Evolutionary conservation across 2,888 invertebrate species (phyloP).

Genomic region (Apamea anceps): DNA sequence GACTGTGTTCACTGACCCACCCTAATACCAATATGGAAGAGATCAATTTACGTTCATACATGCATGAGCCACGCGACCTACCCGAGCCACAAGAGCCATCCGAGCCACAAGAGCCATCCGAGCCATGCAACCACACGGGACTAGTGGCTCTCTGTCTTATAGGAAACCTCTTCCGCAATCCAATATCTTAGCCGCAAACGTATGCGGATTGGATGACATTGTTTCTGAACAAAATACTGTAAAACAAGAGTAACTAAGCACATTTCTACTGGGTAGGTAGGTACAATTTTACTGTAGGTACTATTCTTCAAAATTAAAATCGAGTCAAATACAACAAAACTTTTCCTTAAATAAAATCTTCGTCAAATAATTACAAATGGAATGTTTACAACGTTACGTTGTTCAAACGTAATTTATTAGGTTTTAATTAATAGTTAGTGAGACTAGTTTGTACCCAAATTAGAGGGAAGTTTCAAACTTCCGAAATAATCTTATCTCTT

Average conservation of each 20-base stretch:
- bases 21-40: conserved; percentile 56
- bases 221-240: conserved; percentile 8
- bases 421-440: conserved; percentile 59
- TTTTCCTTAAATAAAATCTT: conserved; percentile 51
- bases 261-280: neutral
- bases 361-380: conserved; percentile 47
- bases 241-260: neutral
- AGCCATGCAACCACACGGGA: conserved; percentile 45
- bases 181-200: conserved; percentile 53
- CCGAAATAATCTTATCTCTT: conserved; percentile 71
- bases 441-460: conserved; percentile 57
- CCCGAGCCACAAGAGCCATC: conserved; percentile 4
- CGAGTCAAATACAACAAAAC: conserved; percentile 50
- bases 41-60: conserved; percentile 57
- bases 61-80: conserved; percentile 29
- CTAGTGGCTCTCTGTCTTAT: conserved; percentile 25
- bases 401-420: conserved; percentile 57
- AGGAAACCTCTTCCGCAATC: conserved; percentile 56
- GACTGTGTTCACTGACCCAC: conserved; percentile 50
- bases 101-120: conserved; percentile 16
- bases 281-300: neutral
- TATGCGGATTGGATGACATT: conserved; percentile 42
- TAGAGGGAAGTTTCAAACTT: conserved; percentile 59
- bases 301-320: conserved; percentile 24
- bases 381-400: conserved; percentile 38